Base-by-base conservation (phyloP, 2,113 vertebrate genomes). In the Fulica atra region DNA sequence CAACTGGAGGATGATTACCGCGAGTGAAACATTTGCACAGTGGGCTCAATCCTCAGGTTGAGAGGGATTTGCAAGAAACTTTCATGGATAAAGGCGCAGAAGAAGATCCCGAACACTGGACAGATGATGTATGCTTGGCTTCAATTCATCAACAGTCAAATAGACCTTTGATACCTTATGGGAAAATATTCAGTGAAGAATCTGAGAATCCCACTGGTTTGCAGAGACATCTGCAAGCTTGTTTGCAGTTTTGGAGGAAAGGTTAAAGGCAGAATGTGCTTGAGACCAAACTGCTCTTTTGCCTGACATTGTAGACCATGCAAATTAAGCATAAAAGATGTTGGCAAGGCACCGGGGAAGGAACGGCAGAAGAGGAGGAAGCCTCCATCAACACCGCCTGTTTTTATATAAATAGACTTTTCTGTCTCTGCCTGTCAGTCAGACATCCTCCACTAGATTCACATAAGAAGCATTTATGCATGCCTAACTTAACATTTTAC, bases 1-100 rank as follows among this genome's bases (percentile, higher is more conserved):
- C 0, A 4, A 9, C 38, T 44, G 44, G 38, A 54, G 33, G 46
- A 29, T 1, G 1, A 35, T 51, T 3, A 0, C 18, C 38, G 40
- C 15, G 21, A 61, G 26, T 6, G 17, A 63, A 87, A 4, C n/a
- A 0, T 8, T 20, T 70, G 56, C 44, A 46, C 35, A 13, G 3
- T 10, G 19, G 9, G 1, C 16, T 16, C 24, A 57, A 0, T 36
- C 16, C 60, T 56, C 11, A 8, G 50, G 15, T 16, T 14, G 51
- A 53, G 56, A 42, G 44, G 18, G 19, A 3, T n/a, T 28, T 46
- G 25, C 5, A 18, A 17, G 64, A n/a, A 7, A 11, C 28, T 80
- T 7, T 46, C 24, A 2, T 21, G 31, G 28, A 12, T 64, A 38
- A 33, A 51, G 26, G 9, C 46, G 38, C 35, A 66, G 72, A 71